Conservation (phyloP, 2,113 vertebrate species). For the Vulpes lagopus region DNA sequence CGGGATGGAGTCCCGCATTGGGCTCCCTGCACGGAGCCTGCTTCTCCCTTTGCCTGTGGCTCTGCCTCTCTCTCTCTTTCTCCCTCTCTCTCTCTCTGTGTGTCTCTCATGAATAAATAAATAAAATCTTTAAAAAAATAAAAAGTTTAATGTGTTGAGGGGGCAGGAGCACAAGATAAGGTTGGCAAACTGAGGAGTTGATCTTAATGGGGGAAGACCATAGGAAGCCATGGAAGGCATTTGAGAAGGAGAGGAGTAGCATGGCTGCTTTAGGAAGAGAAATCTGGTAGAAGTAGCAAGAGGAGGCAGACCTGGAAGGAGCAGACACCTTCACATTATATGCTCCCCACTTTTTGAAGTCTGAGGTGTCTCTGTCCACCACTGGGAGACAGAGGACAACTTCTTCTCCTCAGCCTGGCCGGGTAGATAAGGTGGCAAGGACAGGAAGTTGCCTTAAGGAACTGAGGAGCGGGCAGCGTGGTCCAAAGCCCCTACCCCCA, state of each 20-base stretch:
- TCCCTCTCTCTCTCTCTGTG: too few relatives aligned
- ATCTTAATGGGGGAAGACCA: not conserved
- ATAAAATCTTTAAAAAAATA: too few relatives aligned
- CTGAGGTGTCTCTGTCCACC: conserved; percentile 36
- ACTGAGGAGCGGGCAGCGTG: conserved; percentile 7
- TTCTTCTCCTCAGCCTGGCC: conserved; percentile 75
- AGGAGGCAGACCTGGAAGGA: not conserved
- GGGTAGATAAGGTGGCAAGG: conserved; percentile 73
- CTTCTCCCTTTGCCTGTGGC: too few relatives aligned
- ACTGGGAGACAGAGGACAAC: conserved; percentile 32
- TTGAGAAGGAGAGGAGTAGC: not conserved
- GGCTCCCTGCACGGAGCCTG: too few relatives aligned
- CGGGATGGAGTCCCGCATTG: too few relatives aligned
- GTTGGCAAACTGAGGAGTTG: not conserved
- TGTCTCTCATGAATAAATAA: too few relatives aligned
- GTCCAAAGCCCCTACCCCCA: not conserved
- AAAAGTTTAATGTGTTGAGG: not conserved
- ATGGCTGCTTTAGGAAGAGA: not conserved
- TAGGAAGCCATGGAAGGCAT: not conserved
- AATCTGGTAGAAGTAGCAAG: not conserved
- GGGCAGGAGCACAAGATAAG: not conserved
- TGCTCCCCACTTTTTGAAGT: not conserved
- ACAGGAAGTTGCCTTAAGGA: conserved; percentile 77
- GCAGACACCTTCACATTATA: not conserved
- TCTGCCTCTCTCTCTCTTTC: too few relatives aligned